Percentiles rank a stretch among this genome's conserved stretches.
phyloP scores from a whole-genome alignment of 2,888 invertebrate species.

The Arctia plantaginis region DNA sequence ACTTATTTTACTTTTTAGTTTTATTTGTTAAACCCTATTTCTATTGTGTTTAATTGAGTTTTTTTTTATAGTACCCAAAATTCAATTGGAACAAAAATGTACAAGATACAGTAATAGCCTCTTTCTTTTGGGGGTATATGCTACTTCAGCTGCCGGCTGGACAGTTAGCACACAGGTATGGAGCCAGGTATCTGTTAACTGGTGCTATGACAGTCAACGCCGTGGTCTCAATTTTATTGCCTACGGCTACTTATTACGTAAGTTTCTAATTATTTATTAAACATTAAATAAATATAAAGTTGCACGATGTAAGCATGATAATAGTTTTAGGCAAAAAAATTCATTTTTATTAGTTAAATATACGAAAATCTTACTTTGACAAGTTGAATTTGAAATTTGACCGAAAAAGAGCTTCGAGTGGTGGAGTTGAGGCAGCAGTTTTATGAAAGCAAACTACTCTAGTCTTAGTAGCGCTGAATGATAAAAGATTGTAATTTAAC shows the following conservation, averaged over 20 bases:
- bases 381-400: too few species aligned
- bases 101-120: slow-evolving; percentile 82
- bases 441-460: too few species aligned
- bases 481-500: too few species aligned
- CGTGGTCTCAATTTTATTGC: slow-evolving; percentile 88
- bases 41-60: background rate
- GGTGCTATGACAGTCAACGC: slow-evolving; percentile 87
- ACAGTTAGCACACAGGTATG: slow-evolving; percentile 89
- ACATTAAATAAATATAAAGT: too few species aligned
- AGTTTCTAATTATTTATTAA: slow-evolving; percentile 46
- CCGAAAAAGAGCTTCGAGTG: too few species aligned
- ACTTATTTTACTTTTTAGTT: background rate
- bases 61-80: slow-evolving; percentile 69
- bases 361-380: too few species aligned
- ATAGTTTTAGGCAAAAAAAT: too few species aligned
- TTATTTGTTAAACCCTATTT: background rate
- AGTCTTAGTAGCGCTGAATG: too few species aligned
- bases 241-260: slow-evolving; percentile 88
- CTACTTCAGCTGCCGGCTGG: slow-evolving; percentile 90
- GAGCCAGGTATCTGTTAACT: slow-evolving; percentile 88
- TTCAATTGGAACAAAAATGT: slow-evolving; percentile 86
- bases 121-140: slow-evolving; percentile 89
- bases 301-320: too few species aligned
- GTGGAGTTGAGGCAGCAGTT: too few species aligned
- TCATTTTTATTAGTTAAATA: too few species aligned